Evolutionary conservation across 1,140 invertebrate genomes (phyloP).

Genomic region (Matsumurasca onukii): DNA sequence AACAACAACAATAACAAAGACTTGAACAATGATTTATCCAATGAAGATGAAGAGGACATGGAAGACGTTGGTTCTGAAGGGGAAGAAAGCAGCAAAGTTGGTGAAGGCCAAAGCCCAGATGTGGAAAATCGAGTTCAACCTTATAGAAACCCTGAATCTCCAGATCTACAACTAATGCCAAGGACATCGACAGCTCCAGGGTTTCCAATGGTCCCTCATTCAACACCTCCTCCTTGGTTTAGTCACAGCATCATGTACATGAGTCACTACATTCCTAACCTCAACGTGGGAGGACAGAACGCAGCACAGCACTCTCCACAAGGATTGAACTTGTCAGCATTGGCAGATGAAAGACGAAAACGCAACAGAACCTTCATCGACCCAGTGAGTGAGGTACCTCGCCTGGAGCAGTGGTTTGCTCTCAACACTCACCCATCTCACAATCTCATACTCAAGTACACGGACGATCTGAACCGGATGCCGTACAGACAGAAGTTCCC

Average conservation of each 20-base stretch:
- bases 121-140: slow-evolving; percentile 41
- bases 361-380: slow-evolving; percentile 98
- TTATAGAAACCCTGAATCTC: slow-evolving; percentile 39
- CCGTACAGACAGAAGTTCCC: slow-evolving; percentile 96
- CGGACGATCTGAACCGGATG: slow-evolving; percentile 93
- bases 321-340: slow-evolving; percentile 42
- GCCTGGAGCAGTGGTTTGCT: slow-evolving; percentile 96
- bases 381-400: slow-evolving; percentile 95
- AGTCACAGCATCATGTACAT: slow-evolving; percentile 87
- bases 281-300: slow-evolving; percentile 50
- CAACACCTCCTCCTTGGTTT: slow-evolving; percentile 61
- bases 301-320: slow-evolving; percentile 47
- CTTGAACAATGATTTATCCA: slow-evolving; percentile 56
- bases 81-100: slow-evolving; percentile 43
- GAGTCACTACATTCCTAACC: slow-evolving; percentile 77
- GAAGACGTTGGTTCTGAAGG: slow-evolving; percentile 53
- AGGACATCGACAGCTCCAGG: slow-evolving; percentile 52
- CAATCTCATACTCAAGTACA: slow-evolving; percentile 95
- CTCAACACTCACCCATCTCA: slow-evolving; percentile 97
- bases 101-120: slow-evolving; percentile 39
- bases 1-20: slow-evolving; percentile 54
- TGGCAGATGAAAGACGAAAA: slow-evolving; percentile 80
- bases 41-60: slow-evolving; percentile 58
- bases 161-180: slow-evolving; percentile 47
- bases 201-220: slow-evolving; percentile 78